Percentiles rank a stretch among this genome's conserved stretches.
Evolutionary conservation across 37 sponge, comb jelly and placozoan species (phyloP).

Genomic region (Axinella damicornis): DNA sequence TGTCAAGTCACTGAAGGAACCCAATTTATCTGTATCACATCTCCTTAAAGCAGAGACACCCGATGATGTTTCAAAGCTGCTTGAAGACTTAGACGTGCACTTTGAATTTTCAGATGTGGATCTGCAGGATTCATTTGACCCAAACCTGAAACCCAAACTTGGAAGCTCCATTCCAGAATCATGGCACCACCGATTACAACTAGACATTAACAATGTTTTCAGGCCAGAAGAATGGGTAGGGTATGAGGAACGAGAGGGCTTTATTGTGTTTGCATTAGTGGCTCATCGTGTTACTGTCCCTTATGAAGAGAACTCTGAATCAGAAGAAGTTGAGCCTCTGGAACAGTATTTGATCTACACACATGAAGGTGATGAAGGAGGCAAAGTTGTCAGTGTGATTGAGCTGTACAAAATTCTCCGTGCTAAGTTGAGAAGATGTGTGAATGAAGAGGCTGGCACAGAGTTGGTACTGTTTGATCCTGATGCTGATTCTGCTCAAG

Average conservation of each 20-base stretch:
- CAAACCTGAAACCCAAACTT: conserved; percentile 25
- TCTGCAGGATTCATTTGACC: neutral
- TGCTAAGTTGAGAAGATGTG: neutral
- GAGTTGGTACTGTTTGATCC: conserved; percentile 2
- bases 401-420: conserved; percentile 9
- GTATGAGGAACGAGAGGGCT: conserved; percentile 29
- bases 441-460: neutral
- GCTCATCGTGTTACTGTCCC: neutral
- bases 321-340: neutral
- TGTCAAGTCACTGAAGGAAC: neutral
- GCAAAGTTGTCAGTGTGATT: neutral
- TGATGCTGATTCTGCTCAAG: neutral
- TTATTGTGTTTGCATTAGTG: conserved; percentile 35
- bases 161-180: conserved; percentile 43
- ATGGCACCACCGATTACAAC: conserved; percentile 23
- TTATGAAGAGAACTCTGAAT: too few species aligned
- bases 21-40: neutral
- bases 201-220: conserved; percentile 41
- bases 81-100: neutral
- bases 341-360: neutral
- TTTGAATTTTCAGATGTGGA: neutral
- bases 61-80: neutral
- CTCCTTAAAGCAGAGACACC: neutral
- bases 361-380: conserved; percentile 11
- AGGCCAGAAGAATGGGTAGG: conserved; percentile 68